Evolutionary conservation across 2,113 vertebrate genomes (phyloP).

Genomic region (Ameiurus melas): DNA sequence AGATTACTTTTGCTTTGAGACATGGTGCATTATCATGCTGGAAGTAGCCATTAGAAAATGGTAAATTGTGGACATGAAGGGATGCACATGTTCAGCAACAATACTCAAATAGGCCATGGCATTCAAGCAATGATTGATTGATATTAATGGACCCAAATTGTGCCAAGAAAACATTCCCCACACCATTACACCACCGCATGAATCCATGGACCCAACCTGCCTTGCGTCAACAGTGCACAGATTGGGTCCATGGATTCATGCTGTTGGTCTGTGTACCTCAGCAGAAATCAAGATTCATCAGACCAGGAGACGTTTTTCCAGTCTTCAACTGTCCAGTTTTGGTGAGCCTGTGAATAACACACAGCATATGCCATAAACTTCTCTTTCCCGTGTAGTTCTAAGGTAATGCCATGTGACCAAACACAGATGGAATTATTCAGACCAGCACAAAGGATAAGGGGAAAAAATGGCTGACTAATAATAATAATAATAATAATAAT

Average conservation of each 20-base stretch:
- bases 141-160: no score
- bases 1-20: not conserved
- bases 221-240: no score
- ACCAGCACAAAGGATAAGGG: conserved; percentile 40
- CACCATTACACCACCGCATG: no score
- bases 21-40: not conserved
- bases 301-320: no score
- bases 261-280: not conserved
- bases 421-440: conserved; percentile 64
- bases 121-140: not conserved
- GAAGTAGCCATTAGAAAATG: not conserved
- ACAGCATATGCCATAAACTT: not conserved
- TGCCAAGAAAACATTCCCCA: no score
- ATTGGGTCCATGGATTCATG: not conserved
- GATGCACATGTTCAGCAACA: not conserved
- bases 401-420: conserved; percentile 65
- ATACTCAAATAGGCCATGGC: not conserved
- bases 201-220: no score
- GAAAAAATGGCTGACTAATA: no score
- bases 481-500: no score
- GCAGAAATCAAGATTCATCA: no score
- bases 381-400: conserved; percentile 23
- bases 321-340: no score
- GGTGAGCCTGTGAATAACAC: not conserved
- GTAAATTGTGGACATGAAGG: not conserved